Evolutionary conservation across 2,797 vertebrate species (phyloP).

Genomic region (Hemitrygon akajei): DNA sequence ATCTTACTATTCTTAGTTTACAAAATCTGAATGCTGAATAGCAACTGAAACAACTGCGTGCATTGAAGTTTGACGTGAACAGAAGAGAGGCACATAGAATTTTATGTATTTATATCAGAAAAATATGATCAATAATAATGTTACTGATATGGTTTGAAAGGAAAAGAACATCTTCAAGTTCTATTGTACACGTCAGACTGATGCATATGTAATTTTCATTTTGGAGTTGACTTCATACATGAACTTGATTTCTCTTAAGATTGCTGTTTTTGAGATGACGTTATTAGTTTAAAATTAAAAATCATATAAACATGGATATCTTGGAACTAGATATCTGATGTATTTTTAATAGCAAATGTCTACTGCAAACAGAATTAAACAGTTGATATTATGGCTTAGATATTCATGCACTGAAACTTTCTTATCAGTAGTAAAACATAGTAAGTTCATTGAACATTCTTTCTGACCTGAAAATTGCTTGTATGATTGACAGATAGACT

Average conservation of each 20-base stretch:
- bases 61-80: no score
- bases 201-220: no score
- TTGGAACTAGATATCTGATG: not conserved
- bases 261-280: not conserved
- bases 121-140: not conserved
- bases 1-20: not conserved
- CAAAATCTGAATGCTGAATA: not conserved
- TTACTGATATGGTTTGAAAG: not conserved
- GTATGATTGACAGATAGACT: not conserved
- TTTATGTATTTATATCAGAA: not conserved
- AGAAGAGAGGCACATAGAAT: not conserved
- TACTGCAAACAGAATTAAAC: not conserved
- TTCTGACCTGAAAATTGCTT: not conserved
- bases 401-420: not conserved
- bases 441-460: not conserved
- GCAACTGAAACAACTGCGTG: not conserved
- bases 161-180: not conserved
- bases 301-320: not conserved
- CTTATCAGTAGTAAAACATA: not conserved
- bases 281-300: not conserved
- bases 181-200: not conserved
- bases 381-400: not conserved
- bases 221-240: not conserved
- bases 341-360: not conserved
- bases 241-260: not conserved